Evolutionary conservation across 2,113 vertebrate genomes (phyloP).

Genomic region (Colistium nudipinnis): DNA sequence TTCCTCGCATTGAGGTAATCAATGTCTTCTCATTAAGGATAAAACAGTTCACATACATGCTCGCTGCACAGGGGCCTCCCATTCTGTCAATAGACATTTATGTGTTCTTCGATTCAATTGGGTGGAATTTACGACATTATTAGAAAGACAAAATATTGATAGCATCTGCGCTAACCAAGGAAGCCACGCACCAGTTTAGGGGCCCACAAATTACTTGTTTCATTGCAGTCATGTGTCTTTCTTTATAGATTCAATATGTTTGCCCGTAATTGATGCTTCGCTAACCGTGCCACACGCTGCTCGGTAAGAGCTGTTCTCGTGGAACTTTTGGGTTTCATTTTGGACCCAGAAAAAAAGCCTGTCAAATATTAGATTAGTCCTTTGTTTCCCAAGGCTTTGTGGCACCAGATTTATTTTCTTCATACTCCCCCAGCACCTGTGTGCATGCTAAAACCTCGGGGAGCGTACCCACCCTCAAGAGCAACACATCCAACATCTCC

Average conservation of each 20-base stretch:
- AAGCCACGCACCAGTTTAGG: conserved; percentile 15
- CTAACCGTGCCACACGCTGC: background rate
- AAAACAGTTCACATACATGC: conserved; percentile 7
- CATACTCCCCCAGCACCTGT: background rate
- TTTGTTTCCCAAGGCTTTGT: background rate
- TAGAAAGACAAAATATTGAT: conserved; percentile 70
- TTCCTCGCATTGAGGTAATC: conserved; percentile 19
- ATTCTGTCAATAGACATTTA: conserved; percentile 54
- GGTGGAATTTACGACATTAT: conserved; percentile 60
- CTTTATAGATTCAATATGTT: conserved; percentile 32
- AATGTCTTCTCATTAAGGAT: conserved; percentile 24
- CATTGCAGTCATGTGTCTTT: conserved; percentile 33
- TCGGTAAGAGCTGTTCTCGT: background rate
- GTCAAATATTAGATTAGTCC: background rate
- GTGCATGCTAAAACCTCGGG: background rate
- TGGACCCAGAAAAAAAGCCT: background rate
- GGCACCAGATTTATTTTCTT: background rate
- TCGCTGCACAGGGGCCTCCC: conserved; percentile 6
- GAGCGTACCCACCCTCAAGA: background rate
- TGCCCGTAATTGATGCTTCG: conserved; percentile 7
- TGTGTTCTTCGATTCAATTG: conserved; percentile 46
- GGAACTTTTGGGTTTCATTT: background rate
- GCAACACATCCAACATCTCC: background rate
- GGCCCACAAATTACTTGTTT: conserved; percentile 48
- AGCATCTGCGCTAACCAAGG: background rate